Evolutionary conservation across 2,888 invertebrate genomes (phyloP), one percentile per base, ranked within the genome.

Genomic region (Octodonta nipae): DNA sequence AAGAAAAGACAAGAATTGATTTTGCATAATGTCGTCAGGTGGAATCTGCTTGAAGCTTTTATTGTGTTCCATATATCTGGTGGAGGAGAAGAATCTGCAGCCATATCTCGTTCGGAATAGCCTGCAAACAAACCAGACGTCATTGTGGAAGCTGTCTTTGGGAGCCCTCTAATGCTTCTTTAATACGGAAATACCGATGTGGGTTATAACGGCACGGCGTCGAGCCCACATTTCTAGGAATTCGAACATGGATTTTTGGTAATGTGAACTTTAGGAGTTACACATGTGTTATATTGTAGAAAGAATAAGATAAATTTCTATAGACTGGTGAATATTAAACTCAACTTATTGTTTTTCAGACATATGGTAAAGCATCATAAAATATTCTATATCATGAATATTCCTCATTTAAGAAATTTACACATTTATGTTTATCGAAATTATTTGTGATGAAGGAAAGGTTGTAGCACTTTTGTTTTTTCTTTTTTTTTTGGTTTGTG

Each of bases 1-100:
- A 47, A 49, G 51, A 50, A 52, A 54, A 51, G 57, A 57, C 51
- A 56, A 54, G 62, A 62, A 64, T 64, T 63, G 63, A 63, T 63
- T 64, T 64, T 64, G 62, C 62, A 64, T 64, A 64, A 64, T 61
- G 63, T 62, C 59, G 60, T 56, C 61, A 61, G 61, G 63, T 62
- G 60, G 60, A 30, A 54, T n/a, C 10, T 11, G 22, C 22, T 22
- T 11, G 10, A 11, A 11, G 56, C 48, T 60, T 61, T 61, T 60
- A 60, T 61, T 61, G 60, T 60, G 56, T 54, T 56, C 60, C 60
- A 61, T 60, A 61, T 61, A 61, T 61, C 56, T 57, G 51, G 50
- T 46, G 52, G 50, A 51, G 13, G 49, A 50, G 51, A 45, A 46
- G 49, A 50, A 49, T 44, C 47, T 48, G 35, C 15, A 40, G 48